Evolutionary conservation across 2,888 invertebrate species (phyloP).

Genomic region (Lissocephala sabroskyi): DNA sequence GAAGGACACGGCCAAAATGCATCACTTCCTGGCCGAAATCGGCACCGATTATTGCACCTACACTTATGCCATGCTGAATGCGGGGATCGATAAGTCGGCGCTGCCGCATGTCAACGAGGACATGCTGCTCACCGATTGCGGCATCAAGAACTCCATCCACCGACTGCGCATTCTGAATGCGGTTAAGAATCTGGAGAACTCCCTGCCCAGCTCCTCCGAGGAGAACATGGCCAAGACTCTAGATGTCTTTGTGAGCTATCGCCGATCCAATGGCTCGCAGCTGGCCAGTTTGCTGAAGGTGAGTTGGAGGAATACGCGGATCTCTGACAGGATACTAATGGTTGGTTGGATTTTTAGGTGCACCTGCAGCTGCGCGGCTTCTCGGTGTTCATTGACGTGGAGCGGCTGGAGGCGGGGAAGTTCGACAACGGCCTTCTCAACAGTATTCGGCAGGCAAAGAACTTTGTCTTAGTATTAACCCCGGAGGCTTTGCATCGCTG

Average conservation of each 20-base stretch:
- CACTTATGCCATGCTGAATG: conserved; percentile 96
- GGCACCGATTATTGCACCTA: conserved; percentile 95
- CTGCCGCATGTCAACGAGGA: conserved; percentile 91
- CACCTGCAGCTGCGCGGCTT: conserved; percentile 96
- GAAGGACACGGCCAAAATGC: conserved; percentile 91
- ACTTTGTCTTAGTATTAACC: conserved; percentile 96
- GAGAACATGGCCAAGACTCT: conserved; percentile 90
- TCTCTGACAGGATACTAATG: too few relatives aligned
- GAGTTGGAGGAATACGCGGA: conserved; percentile 12
- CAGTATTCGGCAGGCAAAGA: conserved; percentile 96
- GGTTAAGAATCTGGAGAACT: conserved; percentile 78
- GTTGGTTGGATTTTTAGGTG: conserved; percentile 74
- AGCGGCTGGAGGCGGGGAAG: conserved; percentile 97
- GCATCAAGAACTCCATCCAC: conserved; percentile 95
- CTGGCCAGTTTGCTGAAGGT: conserved; percentile 92
- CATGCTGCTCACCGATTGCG: conserved; percentile 91
- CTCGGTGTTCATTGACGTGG: conserved; percentile 98
- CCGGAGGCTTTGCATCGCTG: conserved; percentile 96
- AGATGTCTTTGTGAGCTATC: conserved; percentile 98
- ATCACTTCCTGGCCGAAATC: conserved; percentile 86
- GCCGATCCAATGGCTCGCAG: conserved; percentile 97
- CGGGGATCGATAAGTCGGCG: conserved; percentile 93
- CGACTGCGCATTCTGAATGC: conserved; percentile 91
- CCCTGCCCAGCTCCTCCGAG: conserved; percentile 79
- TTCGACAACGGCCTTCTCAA: conserved; percentile 98